Percentiles rank a stretch among this genome's conserved stretches.
Conservation (phyloP, 2,888 invertebrate genomes). For the Digitonthophagus gazella region DNA sequence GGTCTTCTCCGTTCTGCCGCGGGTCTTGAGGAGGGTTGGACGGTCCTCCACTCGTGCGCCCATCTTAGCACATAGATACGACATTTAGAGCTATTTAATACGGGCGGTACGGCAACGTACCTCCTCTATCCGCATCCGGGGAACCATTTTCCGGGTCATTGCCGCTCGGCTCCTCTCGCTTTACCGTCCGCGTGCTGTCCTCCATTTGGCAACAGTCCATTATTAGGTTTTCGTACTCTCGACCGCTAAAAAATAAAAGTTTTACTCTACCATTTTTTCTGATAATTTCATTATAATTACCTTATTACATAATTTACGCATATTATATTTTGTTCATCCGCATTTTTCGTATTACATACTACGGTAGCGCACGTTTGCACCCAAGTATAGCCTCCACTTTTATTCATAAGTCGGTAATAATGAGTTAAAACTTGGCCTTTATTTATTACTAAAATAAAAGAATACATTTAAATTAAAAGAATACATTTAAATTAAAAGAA, state of each 20-base stretch:
- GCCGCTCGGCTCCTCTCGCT: slow-evolving; percentile 72
- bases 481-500: no score
- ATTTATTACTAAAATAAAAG: slow-evolving; percentile 74
- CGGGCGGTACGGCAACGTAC: slow-evolving; percentile 53
- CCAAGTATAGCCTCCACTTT: slow-evolving; percentile 95
- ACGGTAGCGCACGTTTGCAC: slow-evolving; percentile 96
- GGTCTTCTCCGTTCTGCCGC: slow-evolving; percentile 47
- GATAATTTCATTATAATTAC: slow-evolving; percentile 52
- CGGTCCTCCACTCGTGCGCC: slow-evolving; percentile 57
- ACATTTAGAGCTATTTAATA: slow-evolving; percentile 42
- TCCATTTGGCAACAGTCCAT: slow-evolving; percentile 94
- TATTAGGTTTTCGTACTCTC: slow-evolving; percentile 86
- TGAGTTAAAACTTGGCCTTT: slow-evolving; percentile 96
- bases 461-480: no score
- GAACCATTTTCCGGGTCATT: slow-evolving; percentile 88
- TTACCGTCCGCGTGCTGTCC: slow-evolving; percentile 76
- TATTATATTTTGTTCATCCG: slow-evolving; percentile 95
- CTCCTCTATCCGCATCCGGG: slow-evolving; percentile 78
- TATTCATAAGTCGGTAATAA: slow-evolving; percentile 95
- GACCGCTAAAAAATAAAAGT: slow-evolving; percentile 59
- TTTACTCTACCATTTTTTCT: not conserved
- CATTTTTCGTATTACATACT: slow-evolving; percentile 92
- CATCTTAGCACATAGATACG: slow-evolving; percentile 52
- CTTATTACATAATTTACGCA: slow-evolving; percentile 97
- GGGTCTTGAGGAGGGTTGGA: slow-evolving; percentile 54